Evolutionary conservation across 2,113 vertebrate genomes (phyloP), one percentile per base, ranked within the genome.

Genomic region (Colinus virginianus): DNA sequence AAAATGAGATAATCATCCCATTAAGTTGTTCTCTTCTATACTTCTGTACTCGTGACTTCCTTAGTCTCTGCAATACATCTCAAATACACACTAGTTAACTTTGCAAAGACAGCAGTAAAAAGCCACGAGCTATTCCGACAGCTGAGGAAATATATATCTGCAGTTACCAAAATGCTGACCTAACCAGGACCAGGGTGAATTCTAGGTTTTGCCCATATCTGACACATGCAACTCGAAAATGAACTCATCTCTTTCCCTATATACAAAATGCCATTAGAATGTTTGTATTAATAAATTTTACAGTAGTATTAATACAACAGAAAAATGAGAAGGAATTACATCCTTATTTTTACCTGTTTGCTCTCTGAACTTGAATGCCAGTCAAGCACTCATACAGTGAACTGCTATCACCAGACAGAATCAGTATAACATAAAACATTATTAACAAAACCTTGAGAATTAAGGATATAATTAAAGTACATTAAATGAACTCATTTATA

Each of bases 41-140:
- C 63, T 76, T 40, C 42, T 9, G 25, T 34, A 26, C 13, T 51
- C 23, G 49, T 51, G 49, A 26, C 49, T 51, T 51, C 23, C 13
- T 14, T 26, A 26, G 13, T 51, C 48, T 25, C 48, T 49, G 23
- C 18, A 72, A 49, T 3, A 83, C 2, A 2, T 49, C 36, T 20
- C 79, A 83, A 43, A 30, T 85, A n/a, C 40, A 69, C 13, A 69
- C 40, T 1, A 71, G 45, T 2, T 26, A 23, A n/a, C 55, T 45
- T 38, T 70, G 55, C 49, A 79, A 42, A 72, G 19, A 40, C 19
- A 45, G 74, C 6, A 51, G 61, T 8, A 66, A 89, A 94, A 68
- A 62, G 25, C 12, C 40, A 66, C 13, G 21, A 0, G 1, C 8
- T 4, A 9, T 34, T 28, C 42, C 11, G 36, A 77, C 79, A 56